Evolutionary conservation across 1,140 invertebrate genomes (phyloP).

Genomic region (Cotesia typhae): DNA sequence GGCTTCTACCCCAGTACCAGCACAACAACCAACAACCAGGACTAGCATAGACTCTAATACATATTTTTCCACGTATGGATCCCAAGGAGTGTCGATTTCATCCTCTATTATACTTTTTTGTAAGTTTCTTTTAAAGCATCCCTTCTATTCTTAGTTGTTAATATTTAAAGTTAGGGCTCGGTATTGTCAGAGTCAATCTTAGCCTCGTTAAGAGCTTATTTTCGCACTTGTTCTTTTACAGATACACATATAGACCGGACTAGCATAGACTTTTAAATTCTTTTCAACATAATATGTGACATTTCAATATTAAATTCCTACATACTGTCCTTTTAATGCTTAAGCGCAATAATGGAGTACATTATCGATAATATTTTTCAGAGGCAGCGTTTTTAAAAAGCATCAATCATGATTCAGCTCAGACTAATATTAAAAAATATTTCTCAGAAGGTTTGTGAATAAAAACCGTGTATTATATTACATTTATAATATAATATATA

Average conservation of each 20-base stretch:
- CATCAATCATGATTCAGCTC: not conserved
- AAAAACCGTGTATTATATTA: not conserved
- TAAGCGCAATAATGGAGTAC: not conserved
- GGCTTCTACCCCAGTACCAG: conserved; percentile 40
- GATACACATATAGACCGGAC: not conserved
- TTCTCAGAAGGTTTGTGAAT: not conserved
- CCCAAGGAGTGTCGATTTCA: conserved; percentile 50
- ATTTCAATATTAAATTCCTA: conserved; percentile 17
- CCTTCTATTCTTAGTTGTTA: not conserved
- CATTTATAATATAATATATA: too few relatives aligned
- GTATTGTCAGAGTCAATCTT: conserved; percentile 60
- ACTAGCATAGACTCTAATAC: too few relatives aligned
- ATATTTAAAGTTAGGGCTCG: conserved; percentile 13
- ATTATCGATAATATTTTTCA: conserved; percentile 12
- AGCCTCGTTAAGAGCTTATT: conserved; percentile 66
- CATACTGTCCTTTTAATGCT: not conserved
- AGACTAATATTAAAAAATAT: not conserved
- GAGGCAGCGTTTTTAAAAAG: not conserved
- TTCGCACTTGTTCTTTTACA: conserved; percentile 56
- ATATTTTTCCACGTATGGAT: conserved; percentile 32
- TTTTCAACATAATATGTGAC: not conserved
- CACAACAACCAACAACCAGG: not conserved
- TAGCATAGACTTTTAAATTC: not conserved
- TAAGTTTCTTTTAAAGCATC: conserved; percentile 35
- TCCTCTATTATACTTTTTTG: conserved; percentile 50